Conservation (phyloP, 1,140 invertebrate genomes). For the Diachasma alloeum region DNA sequence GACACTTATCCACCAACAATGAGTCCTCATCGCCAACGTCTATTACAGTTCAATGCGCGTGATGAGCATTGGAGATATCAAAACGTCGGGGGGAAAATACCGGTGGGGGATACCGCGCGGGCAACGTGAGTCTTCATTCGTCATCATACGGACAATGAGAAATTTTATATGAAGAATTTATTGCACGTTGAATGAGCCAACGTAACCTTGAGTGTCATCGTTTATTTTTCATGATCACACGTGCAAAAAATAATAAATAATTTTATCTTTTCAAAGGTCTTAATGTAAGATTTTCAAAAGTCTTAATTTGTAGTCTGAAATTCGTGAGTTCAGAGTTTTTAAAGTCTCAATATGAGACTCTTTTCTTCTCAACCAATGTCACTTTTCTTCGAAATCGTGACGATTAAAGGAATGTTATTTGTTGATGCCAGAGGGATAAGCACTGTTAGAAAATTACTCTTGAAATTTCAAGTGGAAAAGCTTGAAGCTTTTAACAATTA, state of each 20-base stretch:
- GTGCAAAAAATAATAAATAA: neutral
- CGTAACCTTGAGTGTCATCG: neutral
- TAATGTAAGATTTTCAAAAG: too few relatives aligned
- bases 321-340: too few relatives aligned
- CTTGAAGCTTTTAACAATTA: too few relatives aligned
- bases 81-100: neutral
- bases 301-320: too few relatives aligned
- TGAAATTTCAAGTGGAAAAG: too few relatives aligned
- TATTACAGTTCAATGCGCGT: constrained; percentile 4
- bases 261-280: too few relatives aligned
- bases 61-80: neutral
- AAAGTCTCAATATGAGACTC: too few relatives aligned
- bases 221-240: neutral
- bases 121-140: neutral
- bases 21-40: neutral
- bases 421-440: too few relatives aligned
- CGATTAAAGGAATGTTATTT: too few relatives aligned
- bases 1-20: neutral
- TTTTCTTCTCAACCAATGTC: too few relatives aligned
- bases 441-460: too few relatives aligned
- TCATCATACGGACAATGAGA: constrained; percentile 36
- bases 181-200: neutral
- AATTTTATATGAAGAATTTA: neutral
- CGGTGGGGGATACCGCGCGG: neutral
- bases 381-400: too few relatives aligned